Evolutionary conservation across 2,113 vertebrate genomes (phyloP), one percentile per base, ranked within the genome.

Genomic region (Cyphomyrus plagiostoma): DNA sequence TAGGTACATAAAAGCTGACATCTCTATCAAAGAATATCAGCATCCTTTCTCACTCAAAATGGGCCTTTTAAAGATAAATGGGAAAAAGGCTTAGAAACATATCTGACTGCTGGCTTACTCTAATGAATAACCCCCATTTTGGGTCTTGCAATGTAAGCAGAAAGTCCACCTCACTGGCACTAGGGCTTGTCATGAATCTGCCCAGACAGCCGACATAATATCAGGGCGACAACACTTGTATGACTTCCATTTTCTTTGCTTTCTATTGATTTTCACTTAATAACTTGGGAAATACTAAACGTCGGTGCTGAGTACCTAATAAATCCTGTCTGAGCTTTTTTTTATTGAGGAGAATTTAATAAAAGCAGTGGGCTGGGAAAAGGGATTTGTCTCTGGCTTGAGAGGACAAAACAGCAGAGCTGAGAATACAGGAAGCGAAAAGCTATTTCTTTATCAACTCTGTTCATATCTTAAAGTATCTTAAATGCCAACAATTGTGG

Each of bases 211-310:
- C 97, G 95, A 99, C 98, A 99, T 99, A 98, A 99, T 99, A 99
- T 99, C 98, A 97, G 96, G 98, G 98, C 97, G 97, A 99, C 98
- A 99, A 98, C 98, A 98, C 98, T 97, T 97, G 97, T 96, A 97
- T 97, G 98, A 99, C 98, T 99, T 99, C 98, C 98, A 99, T 99
- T 99, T 99, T 99, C 98, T 98, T 98, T 97, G 98, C 98, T 99
- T 99, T 99, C 98, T 98, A 99, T 99, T 99, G 98, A 99, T 99
- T 99, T 99, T 99, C 98, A 99, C 98, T 99, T 99, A 99, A 99
- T 99, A 99, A 99, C 97, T 96, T 97, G 97, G 96, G 97, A 98
- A 99, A 99, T 98, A 99, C 98, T 99, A 99, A 99, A 99, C 97
- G 98, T 97, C 97, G 94, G 93, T 95, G 96, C 97, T 99, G 98